Base-by-base conservation (phyloP, 2,888 invertebrate genomes). In the Zhengitettix transpicula region DNA sequence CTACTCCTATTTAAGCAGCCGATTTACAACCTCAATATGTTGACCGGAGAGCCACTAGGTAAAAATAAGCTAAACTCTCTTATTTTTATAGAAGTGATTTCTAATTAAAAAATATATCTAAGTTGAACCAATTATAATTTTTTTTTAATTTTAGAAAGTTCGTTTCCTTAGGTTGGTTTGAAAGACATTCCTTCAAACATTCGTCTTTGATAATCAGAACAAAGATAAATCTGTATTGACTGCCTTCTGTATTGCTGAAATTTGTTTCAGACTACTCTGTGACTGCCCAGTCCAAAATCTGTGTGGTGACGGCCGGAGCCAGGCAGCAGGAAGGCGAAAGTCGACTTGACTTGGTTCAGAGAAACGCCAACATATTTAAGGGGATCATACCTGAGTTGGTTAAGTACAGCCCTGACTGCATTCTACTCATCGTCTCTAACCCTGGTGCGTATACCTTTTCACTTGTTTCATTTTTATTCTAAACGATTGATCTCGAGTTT, bases 301-400 rank as follows among this genome's bases (percentile, higher is more conserved):
- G 78, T 58, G 72, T 81, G n/a, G 70, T 82, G 51, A 75, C 80
- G 7, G 78, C 79, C 15, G 80, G 81, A n/a, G 77, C 73, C 8
- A 72, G 79, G 14, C 79, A 79, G 67, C 67, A 71, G 42, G 76
- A 76, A 64, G 75, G 76, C 2, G 80, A 81, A 67, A 71, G 73
- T 10, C 69, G 79, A 42, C 70, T 79, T 17, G 73, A 76, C 59
- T 67, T 81, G 60, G 74, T 79, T 1, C 75, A 79, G 65, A 70
- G 75, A 58, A 81, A 82, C 66, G 73, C 74, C 1, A 76, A 78
- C 58, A 77, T 81, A 61, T 74, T 79, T 57, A 76, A 76, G 66
- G 69, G 67, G 44, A 78, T 80, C 61, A 71, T 81, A 62, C 78
- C 80, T 9, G 69, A 75, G 17, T 67, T 81, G 56, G 73, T 77